Evolutionary conservation across 2,888 invertebrate genomes (phyloP), one percentile per base, ranked within the genome.

Genomic region (Bhutanitis thaidina): DNA sequence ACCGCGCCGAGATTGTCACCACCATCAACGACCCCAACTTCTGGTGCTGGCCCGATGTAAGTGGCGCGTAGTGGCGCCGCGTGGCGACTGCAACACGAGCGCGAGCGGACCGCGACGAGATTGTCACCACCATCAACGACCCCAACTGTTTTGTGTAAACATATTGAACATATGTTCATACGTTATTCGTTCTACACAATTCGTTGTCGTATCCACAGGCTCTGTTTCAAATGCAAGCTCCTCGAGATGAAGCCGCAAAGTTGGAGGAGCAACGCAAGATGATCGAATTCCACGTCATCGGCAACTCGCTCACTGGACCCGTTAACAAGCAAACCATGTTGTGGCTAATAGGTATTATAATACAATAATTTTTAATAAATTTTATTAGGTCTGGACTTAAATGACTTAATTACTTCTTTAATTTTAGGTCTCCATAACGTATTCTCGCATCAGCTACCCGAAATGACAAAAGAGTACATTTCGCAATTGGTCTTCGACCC

Each of bases 391-490:
- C 20, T 20, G 20, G 5, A 20, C 5, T 2, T n/a, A n/a, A n/a
- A n/a, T n/a, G n/a, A n/a, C n/a, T n/a, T n/a, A n/a, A n/a, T n/a
- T n/a, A n/a, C n/a, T n/a, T n/a, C n/a, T 13, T 34, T 39, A 36
- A 5, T 64, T 66, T 3, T 70, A 90, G 92, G 97, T 15, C 90
- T 98, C 7, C 97, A 98, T 78, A 97, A 97, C 76, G 96, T 99
- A 0, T 98, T 99, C 77, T 96, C 97, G 0, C 96, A 97, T 69
- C 99, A 99, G 72, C 84, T 99, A 53, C 98, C 99, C 0, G 93
- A 96, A 73, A 99, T 99, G 98, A 98, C 98, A 0, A 96, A 97
- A 60, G 98, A 98, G 78, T 99, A 99, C 74, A 98, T 99, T 62
- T 97, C 97, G 0, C 94, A 98, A 63, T 86, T 98, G 43, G 95